Percentiles rank a stretch among this genome's conserved stretches.
These are phyloP conservation scores for Monochamus alternatus DNA, from an alignment of 2,888 invertebrate species.

Conservation along the genomic window DNA sequence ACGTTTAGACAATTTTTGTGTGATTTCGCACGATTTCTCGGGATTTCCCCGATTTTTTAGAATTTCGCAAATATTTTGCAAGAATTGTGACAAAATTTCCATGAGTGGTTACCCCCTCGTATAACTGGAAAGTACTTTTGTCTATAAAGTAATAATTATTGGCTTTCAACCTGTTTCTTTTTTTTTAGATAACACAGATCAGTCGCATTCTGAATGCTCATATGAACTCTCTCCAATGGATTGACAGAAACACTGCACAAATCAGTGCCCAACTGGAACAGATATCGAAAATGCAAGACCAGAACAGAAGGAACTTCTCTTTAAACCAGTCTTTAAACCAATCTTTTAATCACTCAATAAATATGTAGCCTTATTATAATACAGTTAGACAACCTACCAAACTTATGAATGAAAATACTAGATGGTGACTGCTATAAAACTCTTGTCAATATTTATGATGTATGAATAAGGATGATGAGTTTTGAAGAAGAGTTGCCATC, in stretches of 20 bases:
- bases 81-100: too few relatives aligned
- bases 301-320: slow-evolving; percentile 78
- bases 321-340: slow-evolving; percentile 55
- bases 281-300: slow-evolving; percentile 85
- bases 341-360: slow-evolving; percentile 53
- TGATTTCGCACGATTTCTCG: too few relatives aligned
- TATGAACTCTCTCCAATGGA: slow-evolving; percentile 96
- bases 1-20: too few relatives aligned
- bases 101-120: too few relatives aligned
- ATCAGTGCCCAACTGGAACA: slow-evolving; percentile 87
- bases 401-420: not conserved
- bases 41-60: too few relatives aligned
- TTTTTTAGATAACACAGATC: slow-evolving; percentile 88
- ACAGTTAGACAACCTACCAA: not conserved
- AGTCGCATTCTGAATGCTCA: slow-evolving; percentile 96
- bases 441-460: too few relatives aligned
- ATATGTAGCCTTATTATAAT: slow-evolving; percentile 36
- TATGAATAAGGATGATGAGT: too few relatives aligned
- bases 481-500: too few relatives aligned
- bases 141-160: not conserved
- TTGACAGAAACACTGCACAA: slow-evolving; percentile 87
- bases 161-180: slow-evolving; percentile 38
- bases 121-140: too few relatives aligned
- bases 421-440: not conserved
- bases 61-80: too few relatives aligned